Percentiles rank a stretch among this genome's conserved stretches.
These are phyloP conservation scores for Sternarchorhynchus goeldii DNA, from an alignment of 2,797 vertebrate species.

Conservation along the genomic window DNA sequence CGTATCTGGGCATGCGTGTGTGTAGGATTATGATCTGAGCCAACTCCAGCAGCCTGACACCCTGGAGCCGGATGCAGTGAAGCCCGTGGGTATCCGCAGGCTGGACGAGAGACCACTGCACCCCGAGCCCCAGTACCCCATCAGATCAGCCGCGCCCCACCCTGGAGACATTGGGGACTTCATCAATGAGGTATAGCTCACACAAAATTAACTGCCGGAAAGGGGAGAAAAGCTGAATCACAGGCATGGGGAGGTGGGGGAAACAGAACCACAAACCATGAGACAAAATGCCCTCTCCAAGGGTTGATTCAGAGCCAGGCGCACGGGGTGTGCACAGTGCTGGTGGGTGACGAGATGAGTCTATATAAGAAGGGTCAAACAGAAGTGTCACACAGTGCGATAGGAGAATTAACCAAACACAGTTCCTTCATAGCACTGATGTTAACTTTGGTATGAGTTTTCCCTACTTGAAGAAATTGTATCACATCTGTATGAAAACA, in stretches of 20 bases:
- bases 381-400: neutral
- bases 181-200: slow-evolving; percentile 90
- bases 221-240: too few species aligned
- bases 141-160: slow-evolving; percentile 93
- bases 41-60: slow-evolving; percentile 98
- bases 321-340: too few species aligned
- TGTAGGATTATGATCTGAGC: slow-evolving; percentile 96
- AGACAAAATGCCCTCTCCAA: too few species aligned
- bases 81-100: slow-evolving; percentile 92
- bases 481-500: neutral
- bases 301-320: too few species aligned
- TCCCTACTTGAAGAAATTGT: neutral
- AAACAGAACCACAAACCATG: too few species aligned
- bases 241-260: too few species aligned
- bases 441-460: neutral
- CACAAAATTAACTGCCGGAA: neutral
- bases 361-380: too few species aligned
- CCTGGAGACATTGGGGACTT: slow-evolving; percentile 98
- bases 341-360: too few species aligned
- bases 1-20: slow-evolving; percentile 15
- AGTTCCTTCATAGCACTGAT: neutral
- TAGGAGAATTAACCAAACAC: neutral
- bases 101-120: slow-evolving; percentile 95
- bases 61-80: slow-evolving; percentile 90
- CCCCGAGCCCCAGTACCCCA: slow-evolving; percentile 94